Conservation (phyloP, 1,140 invertebrate genomes). For the Atta cephalotes region DNA sequence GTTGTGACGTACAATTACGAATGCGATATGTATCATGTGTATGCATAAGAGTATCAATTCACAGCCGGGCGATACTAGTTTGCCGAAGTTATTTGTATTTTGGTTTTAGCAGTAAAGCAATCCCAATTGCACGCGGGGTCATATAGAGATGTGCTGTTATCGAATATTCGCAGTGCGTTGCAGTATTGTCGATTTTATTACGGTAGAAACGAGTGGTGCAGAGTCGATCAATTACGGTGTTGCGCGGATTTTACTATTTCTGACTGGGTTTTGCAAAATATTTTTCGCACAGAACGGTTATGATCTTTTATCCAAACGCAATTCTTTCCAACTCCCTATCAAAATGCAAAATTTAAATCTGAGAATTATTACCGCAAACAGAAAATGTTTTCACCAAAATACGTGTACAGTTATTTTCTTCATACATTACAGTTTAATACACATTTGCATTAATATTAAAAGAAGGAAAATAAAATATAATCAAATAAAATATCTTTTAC, state of each 20-base stretch:
- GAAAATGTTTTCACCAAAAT: neutral
- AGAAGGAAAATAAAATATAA: neutral
- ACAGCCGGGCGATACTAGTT: constrained; percentile 4
- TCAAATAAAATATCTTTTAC: neutral
- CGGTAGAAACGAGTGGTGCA: constrained; percentile 23
- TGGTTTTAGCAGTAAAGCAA: constrained; percentile 39
- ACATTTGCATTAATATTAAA: neutral
- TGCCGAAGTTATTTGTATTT: constrained; percentile 53
- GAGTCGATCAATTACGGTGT: constrained; percentile 55
- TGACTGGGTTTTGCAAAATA: constrained; percentile 30
- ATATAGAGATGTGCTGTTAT: constrained; percentile 39
- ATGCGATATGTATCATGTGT: neutral
- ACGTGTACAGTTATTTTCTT: neutral
- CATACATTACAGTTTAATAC: neutral
- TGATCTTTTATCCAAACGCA: neutral
- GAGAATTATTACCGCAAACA: neutral
- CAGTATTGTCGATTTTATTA: constrained; percentile 58
- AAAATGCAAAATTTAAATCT: constrained; percentile 6
- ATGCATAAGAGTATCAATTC: neutral
- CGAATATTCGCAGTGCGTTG: constrained; percentile 58
- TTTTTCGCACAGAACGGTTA: constrained; percentile 23
- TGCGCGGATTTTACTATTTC: constrained; percentile 25
- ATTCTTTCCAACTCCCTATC: neutral
- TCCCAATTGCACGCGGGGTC: constrained; percentile 4
- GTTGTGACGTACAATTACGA: neutral